A percentile compares a stretch with the other conserved stretches of the same genome.
phyloP scores from a whole-genome alignment of 2,888 invertebrate genomes.

The Sceliomorpha sp. region DNA sequence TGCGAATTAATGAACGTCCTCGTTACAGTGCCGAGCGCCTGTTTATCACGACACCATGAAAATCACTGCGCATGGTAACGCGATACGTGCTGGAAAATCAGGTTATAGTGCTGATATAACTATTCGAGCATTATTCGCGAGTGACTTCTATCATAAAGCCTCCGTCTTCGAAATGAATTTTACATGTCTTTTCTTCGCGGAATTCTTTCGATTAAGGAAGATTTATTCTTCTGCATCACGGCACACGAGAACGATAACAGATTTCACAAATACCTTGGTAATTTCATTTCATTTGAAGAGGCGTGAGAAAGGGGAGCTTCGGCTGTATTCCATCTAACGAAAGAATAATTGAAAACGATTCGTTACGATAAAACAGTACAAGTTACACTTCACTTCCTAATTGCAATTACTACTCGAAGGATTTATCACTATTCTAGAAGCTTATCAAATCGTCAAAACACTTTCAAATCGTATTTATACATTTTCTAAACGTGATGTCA shows the following conservation, averaged over 20 bases:
- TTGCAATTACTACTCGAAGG: too few species aligned
- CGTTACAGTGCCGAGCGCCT: constrained; percentile 44
- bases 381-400: too few species aligned
- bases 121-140: constrained; percentile 11
- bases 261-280: constrained; percentile 35
- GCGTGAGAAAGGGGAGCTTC: too few species aligned
- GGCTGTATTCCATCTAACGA: too few species aligned
- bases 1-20: constrained; percentile 65
- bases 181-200: constrained; percentile 34
- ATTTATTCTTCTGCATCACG: constrained; percentile 48
- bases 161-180: constrained; percentile 33
- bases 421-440: too few species aligned
- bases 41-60: constrained; percentile 22
- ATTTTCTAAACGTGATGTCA: too few species aligned
- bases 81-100: constrained; percentile 16
- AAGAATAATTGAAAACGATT: too few species aligned
- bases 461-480: too few species aligned
- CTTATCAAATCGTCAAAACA: too few species aligned
- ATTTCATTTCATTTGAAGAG: constrained; percentile 34
- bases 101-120: constrained; percentile 18
- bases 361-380: too few species aligned
- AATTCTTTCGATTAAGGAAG: constrained; percentile 41
- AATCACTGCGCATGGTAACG: constrained; percentile 21
- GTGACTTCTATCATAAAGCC: constrained; percentile 45
- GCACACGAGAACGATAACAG: constrained; percentile 44